Evolutionary conservation across 2,888 invertebrate genomes (phyloP).

Genomic region (Coenonympha arcania): DNA sequence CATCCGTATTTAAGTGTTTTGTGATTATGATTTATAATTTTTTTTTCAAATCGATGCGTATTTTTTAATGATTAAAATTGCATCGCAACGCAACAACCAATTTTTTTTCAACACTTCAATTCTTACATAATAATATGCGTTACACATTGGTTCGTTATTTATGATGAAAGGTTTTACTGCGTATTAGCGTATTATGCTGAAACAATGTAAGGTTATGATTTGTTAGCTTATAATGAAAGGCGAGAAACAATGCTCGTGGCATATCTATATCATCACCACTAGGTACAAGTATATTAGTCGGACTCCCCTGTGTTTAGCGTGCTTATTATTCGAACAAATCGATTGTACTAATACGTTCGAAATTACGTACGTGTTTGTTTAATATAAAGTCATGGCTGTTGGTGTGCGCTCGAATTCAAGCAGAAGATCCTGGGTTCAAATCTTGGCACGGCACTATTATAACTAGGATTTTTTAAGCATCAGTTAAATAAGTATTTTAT

Average conservation of each 20-base stretch:
- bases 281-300: conserved; percentile 12
- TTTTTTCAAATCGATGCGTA: no score
- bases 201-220: conserved; percentile 4
- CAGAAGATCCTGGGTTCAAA: no score
- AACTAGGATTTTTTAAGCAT: no score
- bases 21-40: no score
- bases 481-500: no score
- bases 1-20: not conserved
- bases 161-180: no score
- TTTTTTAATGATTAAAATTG: no score
- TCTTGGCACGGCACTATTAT: no score
- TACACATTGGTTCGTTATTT: not conserved
- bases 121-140: not conserved
- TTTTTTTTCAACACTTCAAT: no score
- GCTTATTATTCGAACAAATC: conserved; percentile 2
- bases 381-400: no score
- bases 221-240: conserved; percentile 8
- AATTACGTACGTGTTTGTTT: conserved; percentile 9
- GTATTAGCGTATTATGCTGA: not conserved
- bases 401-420: no score
- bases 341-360: conserved; percentile 3
- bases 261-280: conserved; percentile 10
- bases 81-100: no score
- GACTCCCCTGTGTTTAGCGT: conserved; percentile 9
- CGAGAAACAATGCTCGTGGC: conserved; percentile 13